Evolutionary conservation across 2,888 invertebrate species (phyloP), one percentile per base, ranked within the genome.

Genomic region (Dasypogon diadema): DNA sequence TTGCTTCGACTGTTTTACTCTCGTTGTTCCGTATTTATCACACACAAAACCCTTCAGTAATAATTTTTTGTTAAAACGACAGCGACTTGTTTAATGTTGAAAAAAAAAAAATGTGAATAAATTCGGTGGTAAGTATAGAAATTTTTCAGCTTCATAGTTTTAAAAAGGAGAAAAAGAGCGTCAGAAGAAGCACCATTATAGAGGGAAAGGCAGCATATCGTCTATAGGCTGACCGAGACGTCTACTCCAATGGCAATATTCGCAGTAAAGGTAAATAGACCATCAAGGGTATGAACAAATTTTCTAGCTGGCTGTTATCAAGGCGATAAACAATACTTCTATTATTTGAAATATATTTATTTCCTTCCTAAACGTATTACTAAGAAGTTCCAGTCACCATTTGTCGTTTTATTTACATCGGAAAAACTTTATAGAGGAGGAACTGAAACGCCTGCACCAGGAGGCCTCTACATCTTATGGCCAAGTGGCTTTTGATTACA

Each of bases 401-500:
- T 42, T 42, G 8, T 12, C 12, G 51, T 70, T 51, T 56, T 54
- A 70, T 70, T 70, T 51, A 70, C n/a, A 30, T 46, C 14, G 24
- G 24, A 54, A 30, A 26, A 74, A 51, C 78, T 79, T 87, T 87
- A 8, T 87, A 97, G 98, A 98, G 87, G 97, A 97, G 85, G 97
- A 97, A 87, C 87, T 94, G 83, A 97, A 97, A 85, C 89, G 97
- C 72, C 88, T 96, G 58, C 93, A 91, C 83, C 92, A 91, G 85
- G 94, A 92, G 48, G 85, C 87, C 78, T 82, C 81, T 48, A 82
- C 86, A 16, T 42, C 78, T 0, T 93, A 92, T 76, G 91, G 90
- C 22, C 93, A 94, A 86, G 92, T 94, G 54, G 91, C 91, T 14
- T 95, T 93, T 83, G 92, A 90, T 83, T 95, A 95, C 81, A 92